Base-by-base conservation (phyloP, 1,140 invertebrate genomes). In the Steinernema feltiae region DNA sequence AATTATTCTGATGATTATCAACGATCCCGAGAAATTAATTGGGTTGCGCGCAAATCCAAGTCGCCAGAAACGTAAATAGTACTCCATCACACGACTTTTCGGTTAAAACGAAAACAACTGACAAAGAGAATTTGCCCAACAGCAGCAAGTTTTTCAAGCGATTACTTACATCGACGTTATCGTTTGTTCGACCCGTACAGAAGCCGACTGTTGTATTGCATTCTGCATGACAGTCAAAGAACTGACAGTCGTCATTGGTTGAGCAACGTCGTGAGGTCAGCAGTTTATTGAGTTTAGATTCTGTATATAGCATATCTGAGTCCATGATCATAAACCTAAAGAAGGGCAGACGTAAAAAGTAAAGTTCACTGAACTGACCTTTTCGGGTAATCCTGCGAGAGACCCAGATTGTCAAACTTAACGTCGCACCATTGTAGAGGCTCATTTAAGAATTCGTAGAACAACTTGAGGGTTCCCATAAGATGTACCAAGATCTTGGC, bases 371-470 rank as follows among this genome's bases (percentile, higher is more conserved):
- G 63, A 71, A 72, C 32, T 24, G 32, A 85, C 78, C 83, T 77
- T 75, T 86, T 86, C 7, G 84, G 84, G 74, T 86, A 86, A 30
- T 83, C 77, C 0, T 84, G 81, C 18, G 84, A 85, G n/a, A 85
- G 63, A 17, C 85, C 84, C 17, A 85, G 71, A 79, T 85, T 85
- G 18, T 85, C 84, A 69, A 85, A 85, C 41, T 84, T 80, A 2
- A 86, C 84, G 73, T 86, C 84, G 69, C 84, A 85, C 85, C 84
- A 86, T 75, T 85, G 85, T 0, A 85, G 72, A 1, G 84, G 84
- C 35, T 85, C 84, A 74, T 85, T 87, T 12, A 85, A 73, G 72
- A 85, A 86, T 73, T 85, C 84, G 71, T 85, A 82, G 27, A 85
- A 86, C 18, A 86, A 53, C 75, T 85, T 85, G 32, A 85, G 72